Conservation (phyloP, 2,113 vertebrate species). For the Scomber colias region DNA sequence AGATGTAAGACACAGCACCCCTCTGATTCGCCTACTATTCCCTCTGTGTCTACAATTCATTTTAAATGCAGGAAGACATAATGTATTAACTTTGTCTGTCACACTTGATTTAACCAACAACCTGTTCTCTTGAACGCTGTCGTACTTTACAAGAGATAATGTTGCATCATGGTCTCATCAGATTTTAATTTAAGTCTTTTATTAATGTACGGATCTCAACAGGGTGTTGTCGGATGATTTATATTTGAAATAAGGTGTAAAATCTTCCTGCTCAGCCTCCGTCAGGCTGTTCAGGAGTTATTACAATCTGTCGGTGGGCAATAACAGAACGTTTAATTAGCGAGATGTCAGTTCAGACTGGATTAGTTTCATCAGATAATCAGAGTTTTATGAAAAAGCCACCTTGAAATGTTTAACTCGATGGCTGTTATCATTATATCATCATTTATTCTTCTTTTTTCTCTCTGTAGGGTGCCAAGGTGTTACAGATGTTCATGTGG, state of each 20-base stretch:
- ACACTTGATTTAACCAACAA: neutral
- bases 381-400: too few species aligned
- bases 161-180: neutral
- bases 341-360: neutral
- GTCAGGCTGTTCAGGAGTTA: slow-evolving; percentile 1
- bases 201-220: neutral
- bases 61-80: neutral
- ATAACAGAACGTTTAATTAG: too few species aligned
- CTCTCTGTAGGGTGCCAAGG: slow-evolving; percentile 90
- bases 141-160: neutral
- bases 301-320: neutral
- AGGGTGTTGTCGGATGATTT: neutral
- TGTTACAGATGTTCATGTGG: slow-evolving; percentile 99
- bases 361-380: too few species aligned
- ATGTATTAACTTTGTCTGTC: too few species aligned
- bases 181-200: neutral
- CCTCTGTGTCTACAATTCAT: neutral
- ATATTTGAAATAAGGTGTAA: neutral
- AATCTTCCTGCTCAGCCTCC: neutral
- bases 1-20: too few species aligned
- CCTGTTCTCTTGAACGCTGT: neutral
- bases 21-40: neutral
- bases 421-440: too few species aligned
- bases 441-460: neutral
- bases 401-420: too few species aligned